Percentiles rank a stretch among this genome's conserved stretches.
phyloP scores from a whole-genome alignment of 1,140 invertebrate species.

The Ceratina japonica region DNA sequence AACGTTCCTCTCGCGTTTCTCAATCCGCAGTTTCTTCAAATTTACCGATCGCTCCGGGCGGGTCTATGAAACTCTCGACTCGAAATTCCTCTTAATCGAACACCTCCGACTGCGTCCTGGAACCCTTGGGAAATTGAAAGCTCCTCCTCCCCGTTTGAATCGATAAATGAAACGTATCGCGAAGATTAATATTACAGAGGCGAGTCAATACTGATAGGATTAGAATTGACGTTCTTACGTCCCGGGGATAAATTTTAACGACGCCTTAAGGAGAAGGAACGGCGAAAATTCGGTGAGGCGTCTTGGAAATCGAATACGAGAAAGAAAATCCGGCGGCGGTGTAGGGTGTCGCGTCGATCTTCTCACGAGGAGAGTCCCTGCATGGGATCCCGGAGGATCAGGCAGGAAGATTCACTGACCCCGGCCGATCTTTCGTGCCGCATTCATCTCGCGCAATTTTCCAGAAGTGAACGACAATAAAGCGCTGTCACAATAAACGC shows the following conservation, averaged over 20 bases:
- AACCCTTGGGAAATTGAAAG: background rate
- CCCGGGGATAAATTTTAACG: too few relatives aligned
- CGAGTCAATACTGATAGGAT: too few relatives aligned
- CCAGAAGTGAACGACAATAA: constrained; percentile 74
- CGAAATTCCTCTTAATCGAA: background rate
- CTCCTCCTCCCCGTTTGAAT: background rate
- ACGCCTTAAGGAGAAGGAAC: too few relatives aligned
- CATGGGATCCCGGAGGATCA: constrained; percentile 41
- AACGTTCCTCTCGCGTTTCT: too few relatives aligned
- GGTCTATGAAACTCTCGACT: background rate
- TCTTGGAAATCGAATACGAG: constrained; percentile 5
- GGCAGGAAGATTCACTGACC: constrained; percentile 41
- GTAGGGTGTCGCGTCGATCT: constrained; percentile 42
- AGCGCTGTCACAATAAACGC: constrained; percentile 72
- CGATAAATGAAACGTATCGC: too few relatives aligned
- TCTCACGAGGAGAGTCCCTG: constrained; percentile 34
- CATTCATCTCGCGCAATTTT: constrained; percentile 74
- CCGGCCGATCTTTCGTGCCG: constrained; percentile 54
- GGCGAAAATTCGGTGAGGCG: background rate
- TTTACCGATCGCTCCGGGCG: background rate
- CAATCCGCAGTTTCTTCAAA: too few relatives aligned
- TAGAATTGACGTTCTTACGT: too few relatives aligned
- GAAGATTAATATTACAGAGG: too few relatives aligned
- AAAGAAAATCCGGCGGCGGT: constrained; percentile 35
- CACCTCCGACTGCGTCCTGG: background rate